phyloP scores from a whole-genome alignment of 2,113 vertebrate genomes.

The Platichthys stellatus region DNA sequence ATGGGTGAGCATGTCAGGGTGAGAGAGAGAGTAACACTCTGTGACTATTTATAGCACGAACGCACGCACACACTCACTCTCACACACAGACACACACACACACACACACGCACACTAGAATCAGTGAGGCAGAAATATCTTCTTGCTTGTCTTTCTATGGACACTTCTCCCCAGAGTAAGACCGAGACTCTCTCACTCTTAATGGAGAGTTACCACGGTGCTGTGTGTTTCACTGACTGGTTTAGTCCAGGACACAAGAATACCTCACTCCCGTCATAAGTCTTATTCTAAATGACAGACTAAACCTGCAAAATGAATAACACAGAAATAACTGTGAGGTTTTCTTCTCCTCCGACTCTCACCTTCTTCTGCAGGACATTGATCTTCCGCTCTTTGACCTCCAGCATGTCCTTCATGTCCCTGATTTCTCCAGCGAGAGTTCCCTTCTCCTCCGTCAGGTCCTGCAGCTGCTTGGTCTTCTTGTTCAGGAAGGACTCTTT shows the following conservation, averaged over 20 bases:
- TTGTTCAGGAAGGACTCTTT: constrained; percentile 98
- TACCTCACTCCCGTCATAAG: neutral
- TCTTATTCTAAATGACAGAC: constrained; percentile 18
- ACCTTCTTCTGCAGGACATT: constrained; percentile 99
- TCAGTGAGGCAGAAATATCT: constrained; percentile 69
- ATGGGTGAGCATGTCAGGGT: constrained; percentile 37
- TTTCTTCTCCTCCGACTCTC: constrained; percentile 30
- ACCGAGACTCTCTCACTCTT: constrained; percentile 43
- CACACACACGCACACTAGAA: constrained; percentile 45
- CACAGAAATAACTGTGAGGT: neutral
- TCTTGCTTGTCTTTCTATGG: constrained; percentile 58
- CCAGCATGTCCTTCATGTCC: constrained; percentile 99
- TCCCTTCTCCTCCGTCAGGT: constrained; percentile 98
- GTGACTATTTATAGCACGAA: constrained; percentile 69
- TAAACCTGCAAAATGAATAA: neutral
- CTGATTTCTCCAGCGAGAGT: constrained; percentile 96
- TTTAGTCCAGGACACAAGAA: constrained; percentile 34
- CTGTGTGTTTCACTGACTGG: constrained; percentile 27
- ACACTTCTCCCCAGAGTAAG: constrained; percentile 55
- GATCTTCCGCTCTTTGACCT: constrained; percentile 99
- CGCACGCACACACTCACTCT: constrained; percentile 11
- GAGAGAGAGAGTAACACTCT: constrained; percentile 62
- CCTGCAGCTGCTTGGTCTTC: constrained; percentile 99
- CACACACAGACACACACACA: constrained; percentile 24
- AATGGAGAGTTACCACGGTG: constrained; percentile 42